Base-by-base conservation (phyloP, 2,888 invertebrate genomes). In the Nomada flava region DNA sequence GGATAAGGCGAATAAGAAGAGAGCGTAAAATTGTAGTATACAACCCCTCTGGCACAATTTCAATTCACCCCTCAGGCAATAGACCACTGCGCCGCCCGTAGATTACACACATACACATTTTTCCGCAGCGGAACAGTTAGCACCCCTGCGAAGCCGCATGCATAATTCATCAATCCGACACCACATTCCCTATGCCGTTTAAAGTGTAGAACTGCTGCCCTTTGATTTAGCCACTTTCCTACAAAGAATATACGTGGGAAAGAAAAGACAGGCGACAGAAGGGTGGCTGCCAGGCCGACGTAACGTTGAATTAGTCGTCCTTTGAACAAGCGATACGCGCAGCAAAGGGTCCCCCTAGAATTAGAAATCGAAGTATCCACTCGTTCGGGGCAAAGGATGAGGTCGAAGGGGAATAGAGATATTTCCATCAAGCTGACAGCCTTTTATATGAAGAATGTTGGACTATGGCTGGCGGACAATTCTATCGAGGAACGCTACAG, bases 401-500 rank as follows among this genome's bases (percentile, higher is more conserved):
- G 4, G 1, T n/a, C 47, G 11, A 50, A 11, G 10, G 5, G 60
- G 2, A 18, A 57, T 0, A 70, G 29, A 10, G 79, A 82, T 42
- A 1, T 84, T 0, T 76, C 86, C 0, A 60, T 84, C 52, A 44
- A 0, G 9, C 10, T 87, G 7, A 89, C 87, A 18, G 71, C 82
- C 15, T 85, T 88, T 15, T 86, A 82, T 23, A 83, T 90, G 89
- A 90, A 82, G 57, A 63, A 84, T 9, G 83, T 84, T 1, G 90
- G 90, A 0, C 88, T 89, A 53, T 91, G 90, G 90, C 18, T 76
- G 15, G 80, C 86, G 5, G 62, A 73, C 0, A 80, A 74, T 10
- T 11, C 57, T 9, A 55, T 29, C 2, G 86, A 89, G 29, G 62
- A 84, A 76, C 64, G 67, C 0, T 9, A 77, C 1, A 82, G 87